Conservation (phyloP, 2,113 vertebrate genomes). For the Oriolus oriolus region DNA sequence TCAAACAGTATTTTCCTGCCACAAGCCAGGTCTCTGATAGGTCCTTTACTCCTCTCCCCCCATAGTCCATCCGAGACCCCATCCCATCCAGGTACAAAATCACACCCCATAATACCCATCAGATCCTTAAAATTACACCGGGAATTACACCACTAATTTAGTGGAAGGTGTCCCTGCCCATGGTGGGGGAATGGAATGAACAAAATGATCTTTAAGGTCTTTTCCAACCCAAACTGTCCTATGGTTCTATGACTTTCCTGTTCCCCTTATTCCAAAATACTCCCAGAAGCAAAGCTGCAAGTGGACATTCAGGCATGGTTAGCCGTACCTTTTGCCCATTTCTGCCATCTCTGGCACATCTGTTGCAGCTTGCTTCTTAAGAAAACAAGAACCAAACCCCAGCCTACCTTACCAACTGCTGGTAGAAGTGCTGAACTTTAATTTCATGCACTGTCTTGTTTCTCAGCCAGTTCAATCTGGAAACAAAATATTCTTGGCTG, state of each 20-base stretch:
- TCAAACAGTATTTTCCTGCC: not conserved
- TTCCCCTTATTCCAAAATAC: not conserved
- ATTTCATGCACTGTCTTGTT: slow-evolving; percentile 77
- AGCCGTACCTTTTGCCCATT: not conserved
- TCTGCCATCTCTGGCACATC: not conserved
- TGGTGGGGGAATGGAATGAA: not conserved
- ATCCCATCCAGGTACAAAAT: not conserved
- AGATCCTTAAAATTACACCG: not conserved
- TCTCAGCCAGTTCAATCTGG: slow-evolving; percentile 78
- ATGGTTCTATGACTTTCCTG: not conserved
- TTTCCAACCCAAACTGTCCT: not conserved
- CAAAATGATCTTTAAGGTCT: not conserved
- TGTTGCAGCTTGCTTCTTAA: not conserved
- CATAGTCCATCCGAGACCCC: not conserved
- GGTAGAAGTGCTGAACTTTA: slow-evolving; percentile 84
- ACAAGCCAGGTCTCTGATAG: not conserved
- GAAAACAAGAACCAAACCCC: not conserved
- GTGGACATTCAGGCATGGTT: rapidly evolving
- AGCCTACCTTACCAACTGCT: slow-evolving; percentile 82
- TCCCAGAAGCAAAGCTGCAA: not conserved
- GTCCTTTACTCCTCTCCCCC: not conserved
- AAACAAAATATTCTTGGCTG: not conserved
- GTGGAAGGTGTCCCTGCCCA: not conserved
- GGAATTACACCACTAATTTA: not conserved
- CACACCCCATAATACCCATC: not conserved